phyloP scores from a whole-genome alignment of 2,797 vertebrate species.

The Margarornis squamiger region DNA sequence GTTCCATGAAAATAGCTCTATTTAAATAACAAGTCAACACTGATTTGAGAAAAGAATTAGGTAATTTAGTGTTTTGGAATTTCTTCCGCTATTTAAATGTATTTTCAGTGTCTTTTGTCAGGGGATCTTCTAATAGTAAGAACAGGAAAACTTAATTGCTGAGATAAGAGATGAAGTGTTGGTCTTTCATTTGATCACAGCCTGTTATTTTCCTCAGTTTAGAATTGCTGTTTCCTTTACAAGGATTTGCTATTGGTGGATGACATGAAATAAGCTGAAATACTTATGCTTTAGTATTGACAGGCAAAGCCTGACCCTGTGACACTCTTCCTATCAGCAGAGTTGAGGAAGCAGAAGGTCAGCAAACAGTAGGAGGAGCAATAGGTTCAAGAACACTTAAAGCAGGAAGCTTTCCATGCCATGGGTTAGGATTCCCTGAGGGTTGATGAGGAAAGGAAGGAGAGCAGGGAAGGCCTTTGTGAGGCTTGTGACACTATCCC shows the following conservation, averaged over 20 bases:
- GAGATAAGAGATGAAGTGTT: not conserved
- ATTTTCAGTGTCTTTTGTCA: not conserved
- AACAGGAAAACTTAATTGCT: not conserved
- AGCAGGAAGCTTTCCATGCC: not conserved
- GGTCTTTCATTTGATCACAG: not conserved
- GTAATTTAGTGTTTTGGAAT: not conserved
- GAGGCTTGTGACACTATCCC: not conserved
- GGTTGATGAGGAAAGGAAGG: not conserved
- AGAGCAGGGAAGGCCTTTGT: not conserved
- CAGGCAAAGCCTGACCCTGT: not conserved
- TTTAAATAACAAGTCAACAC: not conserved
- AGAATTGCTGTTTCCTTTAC: not conserved
- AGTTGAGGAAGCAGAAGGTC: not conserved
- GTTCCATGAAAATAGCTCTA: not conserved
- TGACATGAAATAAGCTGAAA: not conserved
- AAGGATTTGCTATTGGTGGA: not conserved
- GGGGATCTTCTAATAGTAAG: not conserved
- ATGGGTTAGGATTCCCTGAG: not conserved
- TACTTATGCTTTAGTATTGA: not conserved
- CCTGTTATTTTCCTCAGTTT: not conserved
- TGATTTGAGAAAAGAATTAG: not conserved
- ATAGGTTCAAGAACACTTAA: not conserved
- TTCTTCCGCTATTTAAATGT: not conserved
- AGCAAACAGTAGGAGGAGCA: not conserved
- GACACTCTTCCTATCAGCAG: not conserved